A percentile compares a stretch with the other conserved stretches of the same genome.
Conservation (phyloP, 2,113 vertebrate species). For the Apteryx owenii region DNA sequence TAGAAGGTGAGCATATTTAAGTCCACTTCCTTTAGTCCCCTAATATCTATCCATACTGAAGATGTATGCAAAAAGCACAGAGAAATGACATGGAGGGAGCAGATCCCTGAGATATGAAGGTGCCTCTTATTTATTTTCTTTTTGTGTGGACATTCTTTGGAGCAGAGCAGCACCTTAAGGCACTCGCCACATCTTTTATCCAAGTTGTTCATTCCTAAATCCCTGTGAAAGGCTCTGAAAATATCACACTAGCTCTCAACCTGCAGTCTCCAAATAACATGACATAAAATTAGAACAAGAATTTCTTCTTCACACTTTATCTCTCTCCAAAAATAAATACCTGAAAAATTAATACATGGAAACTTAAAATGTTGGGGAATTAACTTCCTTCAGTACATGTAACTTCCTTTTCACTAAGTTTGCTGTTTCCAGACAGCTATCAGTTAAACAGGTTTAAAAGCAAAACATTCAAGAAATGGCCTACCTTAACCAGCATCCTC, state of each 20-base stretch:
- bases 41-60: not conserved
- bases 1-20: not conserved
- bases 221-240: conserved; percentile 28
- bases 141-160: not conserved
- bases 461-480: not conserved
- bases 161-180: not conserved
- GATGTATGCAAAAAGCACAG: not conserved
- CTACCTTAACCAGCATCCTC: not conserved
- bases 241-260: conserved; percentile 1
- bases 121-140: not conserved
- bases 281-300: conserved; percentile 48
- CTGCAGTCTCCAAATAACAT: conserved; percentile 45
- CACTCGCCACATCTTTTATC: not conserved
- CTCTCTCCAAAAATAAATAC: conserved; percentile 52
- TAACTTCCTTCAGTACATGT: not conserved
- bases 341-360: conserved; percentile 41
- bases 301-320: conserved; percentile 16
- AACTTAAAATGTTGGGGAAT: conserved; percentile 15
- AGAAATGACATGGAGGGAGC: not conserved
- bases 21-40: conserved; percentile 7
- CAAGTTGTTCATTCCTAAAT: not conserved
- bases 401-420: not conserved
- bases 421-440: not conserved
- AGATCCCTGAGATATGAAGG: not conserved
- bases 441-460: not conserved